Evolutionary conservation across 2,797 vertebrate species (phyloP), one percentile per base, ranked within the genome.

Genomic region (Tokudaia tokunoshimensis): DNA sequence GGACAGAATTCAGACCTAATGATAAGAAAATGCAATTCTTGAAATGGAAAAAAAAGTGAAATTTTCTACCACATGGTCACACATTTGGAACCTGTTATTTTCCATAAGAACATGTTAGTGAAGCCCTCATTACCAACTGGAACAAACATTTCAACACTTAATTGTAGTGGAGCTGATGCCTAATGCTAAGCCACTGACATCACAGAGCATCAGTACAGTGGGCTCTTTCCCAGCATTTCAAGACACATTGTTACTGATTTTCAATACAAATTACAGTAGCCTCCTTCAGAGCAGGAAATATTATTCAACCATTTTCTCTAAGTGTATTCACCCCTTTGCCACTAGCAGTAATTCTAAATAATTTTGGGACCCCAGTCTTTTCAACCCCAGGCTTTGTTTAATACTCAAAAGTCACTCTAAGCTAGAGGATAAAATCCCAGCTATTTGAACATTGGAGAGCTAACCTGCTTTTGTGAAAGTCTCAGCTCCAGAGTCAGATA

Each of bases 31-130:
- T 91, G 31, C 89, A 91, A 59, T 95, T 86, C 94, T 97, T 85
- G 24, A 22, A 96, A 89, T 94, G 90, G 92, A 97, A 97, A 89
- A 98, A 98, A 65, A 34, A 31, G 96, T 91, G 19, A 17, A 97
- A 97, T 94, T 97, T 59, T 96, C 94, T 92, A 94, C 29, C 24
- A 34, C 79, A 93, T 9, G 22, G 94, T 97, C 97, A 95, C 96
- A 95, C 96, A 91, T 97, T 96, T 96, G 86, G 98, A 97, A 98
- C 93, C 96, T 93, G 94, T 96, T 98, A 98, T 98, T 98, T 98
- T 98, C 97, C 98, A 95, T 97, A 98, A 98, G 97, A 98, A 93
- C 72, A 88, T 96, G 96, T 97, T 96, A 97, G 81, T 93, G 92
- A 98, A 98, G 80, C 78, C 97, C 98, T 98, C 67, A 4, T 98